Base-by-base conservation (phyloP, 2,888 invertebrate genomes). In the Drosophila sordidula region DNA sequence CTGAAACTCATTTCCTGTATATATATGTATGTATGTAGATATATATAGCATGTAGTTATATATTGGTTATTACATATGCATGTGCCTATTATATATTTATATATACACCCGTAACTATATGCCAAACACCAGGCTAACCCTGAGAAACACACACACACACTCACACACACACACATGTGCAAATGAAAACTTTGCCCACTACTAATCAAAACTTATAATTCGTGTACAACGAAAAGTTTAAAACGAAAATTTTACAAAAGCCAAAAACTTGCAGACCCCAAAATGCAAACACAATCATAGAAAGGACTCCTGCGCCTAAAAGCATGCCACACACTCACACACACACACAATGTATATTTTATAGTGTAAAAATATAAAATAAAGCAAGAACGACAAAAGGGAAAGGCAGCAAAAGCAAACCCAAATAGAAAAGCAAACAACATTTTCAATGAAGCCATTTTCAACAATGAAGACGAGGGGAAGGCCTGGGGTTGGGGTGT, bases 151-250 rank as follows among this genome's bases (percentile, higher is more conserved):
- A 49, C 44, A 57, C 61, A 72, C 47, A 55, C 26, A 32, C 47
- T 46, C 46, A 51, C 14, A 16, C 29, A 62, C 58, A 69, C 62
- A 66, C 51, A 67, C 52, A 57, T 18, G 52, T 63, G 54, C 55
- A 63, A 62, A 66, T 56, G 66, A 88, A 84, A 84, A 84, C 80
- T 88, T 84, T 88, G 65, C 87, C 89, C 87, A 81, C 82, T 87
- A 85, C 89, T 86, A 89, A 86, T 86, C 85, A 86, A 86, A 86
- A 86, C 85, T 86, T 86, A 89, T 86, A 86, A 86, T 86, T 86
- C 87, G 85, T 87, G 87, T 89, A 84, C 83, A 84, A 88, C 74
- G 71, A 77, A 86, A 86, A 86, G 87, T 86, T 87, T 78, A 81
- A 87, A 88, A 85, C 81, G 89, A 89, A 84, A 89, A 89, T 84